Percentiles rank a stretch among this genome's conserved stretches.
phyloP scores from a whole-genome alignment of 2,797 vertebrate species.

The Botia almorhae region DNA sequence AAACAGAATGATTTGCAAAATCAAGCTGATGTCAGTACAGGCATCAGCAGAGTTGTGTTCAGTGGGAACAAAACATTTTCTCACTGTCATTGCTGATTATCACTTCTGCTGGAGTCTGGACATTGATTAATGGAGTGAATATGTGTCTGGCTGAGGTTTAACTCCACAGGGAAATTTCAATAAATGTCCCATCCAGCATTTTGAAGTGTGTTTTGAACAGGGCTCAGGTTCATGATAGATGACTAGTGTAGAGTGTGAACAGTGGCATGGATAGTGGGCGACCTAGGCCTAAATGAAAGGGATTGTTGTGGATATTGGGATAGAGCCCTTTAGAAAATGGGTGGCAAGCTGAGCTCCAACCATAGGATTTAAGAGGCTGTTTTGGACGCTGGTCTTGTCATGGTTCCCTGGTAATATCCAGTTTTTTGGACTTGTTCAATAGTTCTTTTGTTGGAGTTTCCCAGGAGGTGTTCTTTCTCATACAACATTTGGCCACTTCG shows the following conservation, averaged over 20 bases:
- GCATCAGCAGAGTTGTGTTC: not conserved
- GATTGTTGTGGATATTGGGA: constrained; percentile 23
- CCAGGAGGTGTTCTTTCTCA: not conserved
- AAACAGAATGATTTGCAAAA: not conserved
- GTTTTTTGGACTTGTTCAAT: constrained; percentile 4
- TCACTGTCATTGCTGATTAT: constrained; percentile 31
- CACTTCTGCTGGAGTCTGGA: constrained; percentile 14
- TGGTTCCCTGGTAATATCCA: not conserved
- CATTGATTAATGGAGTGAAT: constrained; percentile 47
- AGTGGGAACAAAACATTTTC: constrained; percentile 14
- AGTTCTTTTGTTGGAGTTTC: constrained; percentile 1
- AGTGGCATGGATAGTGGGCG: constrained; percentile 15
- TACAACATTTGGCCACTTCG: not conserved
- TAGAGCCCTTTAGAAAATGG: not conserved
- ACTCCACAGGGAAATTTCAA: constrained; percentile 43
- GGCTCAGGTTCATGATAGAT: constrained; percentile 58
- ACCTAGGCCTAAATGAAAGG: constrained; percentile 1
- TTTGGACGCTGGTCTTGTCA: not conserved
- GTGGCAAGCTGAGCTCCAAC: not conserved
- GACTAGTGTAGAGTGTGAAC: constrained; percentile 38
- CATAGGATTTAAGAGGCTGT: constrained; percentile 7
- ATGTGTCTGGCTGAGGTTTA: constrained; percentile 33
- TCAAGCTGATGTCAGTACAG: not conserved
- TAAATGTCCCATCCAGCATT: constrained; percentile 38
- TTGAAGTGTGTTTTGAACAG: constrained; percentile 54